phyloP scores from a whole-genome alignment of 2,797 vertebrate genomes.

The Nannoperca obscura region DNA sequence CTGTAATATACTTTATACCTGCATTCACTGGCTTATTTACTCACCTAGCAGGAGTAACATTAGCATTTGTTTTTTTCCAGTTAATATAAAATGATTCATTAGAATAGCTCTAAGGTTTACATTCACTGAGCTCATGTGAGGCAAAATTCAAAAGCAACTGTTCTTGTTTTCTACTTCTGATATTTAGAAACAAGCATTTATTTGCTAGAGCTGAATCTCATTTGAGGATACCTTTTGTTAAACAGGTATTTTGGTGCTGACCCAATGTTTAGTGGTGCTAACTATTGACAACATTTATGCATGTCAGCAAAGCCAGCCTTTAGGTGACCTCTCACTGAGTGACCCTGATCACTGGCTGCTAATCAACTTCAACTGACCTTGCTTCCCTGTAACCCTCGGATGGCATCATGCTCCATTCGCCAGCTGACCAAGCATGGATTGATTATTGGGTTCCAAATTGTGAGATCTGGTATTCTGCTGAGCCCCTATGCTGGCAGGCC shows the following conservation, averaged over 20 bases:
- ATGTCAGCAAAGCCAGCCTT: constrained; percentile 21
- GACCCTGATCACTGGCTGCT: constrained; percentile 45
- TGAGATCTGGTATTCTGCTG: constrained; percentile 65
- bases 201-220: not conserved
- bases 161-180: not conserved
- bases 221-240: not conserved
- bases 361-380: constrained; percentile 65
- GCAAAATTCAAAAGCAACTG: not conserved
- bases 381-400: constrained; percentile 55
- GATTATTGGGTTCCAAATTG: constrained; percentile 68
- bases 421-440: constrained; percentile 76
- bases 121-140: not conserved
- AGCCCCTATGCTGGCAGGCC: constrained; percentile 48
- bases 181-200: not conserved
- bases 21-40: not conserved
- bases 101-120: not conserved
- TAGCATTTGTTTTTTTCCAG: not conserved
- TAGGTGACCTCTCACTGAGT: constrained; percentile 54
- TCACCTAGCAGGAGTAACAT: not conserved
- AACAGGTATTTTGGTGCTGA: not conserved
- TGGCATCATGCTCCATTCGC: constrained; percentile 61
- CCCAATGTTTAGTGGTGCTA: not conserved
- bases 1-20: too few species aligned
- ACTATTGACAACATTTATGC: not conserved
- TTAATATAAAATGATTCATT: not conserved